Percentiles rank a stretch among this genome's conserved stretches.
Evolutionary conservation across 2,113 vertebrate genomes (phyloP).

Genomic region (Grallaria varia): DNA sequence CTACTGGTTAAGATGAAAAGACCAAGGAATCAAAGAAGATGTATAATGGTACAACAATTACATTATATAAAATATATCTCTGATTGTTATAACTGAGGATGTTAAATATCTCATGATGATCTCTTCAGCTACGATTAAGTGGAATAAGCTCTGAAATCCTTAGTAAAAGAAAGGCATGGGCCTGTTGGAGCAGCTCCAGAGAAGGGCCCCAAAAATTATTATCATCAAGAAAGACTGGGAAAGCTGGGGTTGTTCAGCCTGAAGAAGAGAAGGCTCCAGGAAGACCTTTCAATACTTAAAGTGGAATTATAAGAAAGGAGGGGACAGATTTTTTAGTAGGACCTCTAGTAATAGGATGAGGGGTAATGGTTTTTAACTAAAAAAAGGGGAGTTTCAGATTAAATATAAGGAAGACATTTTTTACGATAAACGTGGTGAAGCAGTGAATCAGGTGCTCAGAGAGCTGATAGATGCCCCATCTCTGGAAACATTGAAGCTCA

Average conservation of each 20-base stretch:
- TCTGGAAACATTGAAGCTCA: background rate
- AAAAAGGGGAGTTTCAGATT: background rate
- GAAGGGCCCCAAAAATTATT: background rate
- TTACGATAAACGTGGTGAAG: background rate
- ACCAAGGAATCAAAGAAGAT: background rate
- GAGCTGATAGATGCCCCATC: background rate
- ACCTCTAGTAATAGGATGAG: background rate
- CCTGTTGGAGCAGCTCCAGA: background rate
- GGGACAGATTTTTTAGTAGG: background rate
- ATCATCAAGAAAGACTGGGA: background rate
- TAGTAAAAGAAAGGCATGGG: background rate
- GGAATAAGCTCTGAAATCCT: background rate
- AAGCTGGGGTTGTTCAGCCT: background rate
- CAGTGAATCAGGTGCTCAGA: background rate
- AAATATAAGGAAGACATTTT: background rate
- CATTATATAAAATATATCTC: background rate
- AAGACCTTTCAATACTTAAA: background rate
- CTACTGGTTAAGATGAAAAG: background rate
- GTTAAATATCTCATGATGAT: background rate
- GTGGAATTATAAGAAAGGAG: background rate
- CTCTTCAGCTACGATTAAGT: background rate
- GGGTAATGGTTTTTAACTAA: fast-evolving
- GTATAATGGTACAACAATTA: background rate
- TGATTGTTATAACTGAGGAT: background rate
- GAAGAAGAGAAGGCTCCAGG: background rate